A percentile compares a stretch with the other conserved stretches of the same genome.
phyloP scores from a whole-genome alignment of 2,113 vertebrate genomes.

The Tyto alba region DNA sequence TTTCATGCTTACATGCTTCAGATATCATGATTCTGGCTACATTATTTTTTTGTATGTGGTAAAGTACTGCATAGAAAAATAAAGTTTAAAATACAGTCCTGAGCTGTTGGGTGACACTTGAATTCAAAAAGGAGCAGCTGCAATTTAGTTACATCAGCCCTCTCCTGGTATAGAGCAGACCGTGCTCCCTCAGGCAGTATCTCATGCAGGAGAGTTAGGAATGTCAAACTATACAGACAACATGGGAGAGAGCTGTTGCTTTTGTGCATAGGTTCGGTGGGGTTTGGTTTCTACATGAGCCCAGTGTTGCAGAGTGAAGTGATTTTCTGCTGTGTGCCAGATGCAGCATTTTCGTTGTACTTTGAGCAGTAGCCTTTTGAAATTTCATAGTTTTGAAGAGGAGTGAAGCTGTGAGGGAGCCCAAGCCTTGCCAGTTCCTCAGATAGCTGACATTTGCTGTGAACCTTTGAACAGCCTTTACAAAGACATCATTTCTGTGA shows the following conservation, averaged over 20 bases:
- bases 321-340: background rate
- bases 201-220: background rate
- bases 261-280: background rate
- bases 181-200: rapidly evolving
- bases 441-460: background rate
- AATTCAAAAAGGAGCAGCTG: background rate
- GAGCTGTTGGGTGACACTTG: background rate
- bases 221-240: rapidly evolving
- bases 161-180: background rate
- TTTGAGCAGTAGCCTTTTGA: background rate
- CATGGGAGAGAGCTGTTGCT: background rate
- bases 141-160: background rate
- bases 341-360: background rate
- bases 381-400: background rate
- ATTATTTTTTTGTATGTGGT: background rate
- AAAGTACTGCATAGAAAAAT: background rate
- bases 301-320: background rate
- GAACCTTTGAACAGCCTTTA: background rate
- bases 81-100: background rate
- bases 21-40: background rate
- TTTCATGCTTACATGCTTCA: background rate
- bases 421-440: background rate
- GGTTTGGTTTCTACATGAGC: background rate
- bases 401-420: background rate
- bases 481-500: background rate